phyloP scores from a whole-genome alignment of 2,113 vertebrate species.

The Dendrocopos noguchii region DNA sequence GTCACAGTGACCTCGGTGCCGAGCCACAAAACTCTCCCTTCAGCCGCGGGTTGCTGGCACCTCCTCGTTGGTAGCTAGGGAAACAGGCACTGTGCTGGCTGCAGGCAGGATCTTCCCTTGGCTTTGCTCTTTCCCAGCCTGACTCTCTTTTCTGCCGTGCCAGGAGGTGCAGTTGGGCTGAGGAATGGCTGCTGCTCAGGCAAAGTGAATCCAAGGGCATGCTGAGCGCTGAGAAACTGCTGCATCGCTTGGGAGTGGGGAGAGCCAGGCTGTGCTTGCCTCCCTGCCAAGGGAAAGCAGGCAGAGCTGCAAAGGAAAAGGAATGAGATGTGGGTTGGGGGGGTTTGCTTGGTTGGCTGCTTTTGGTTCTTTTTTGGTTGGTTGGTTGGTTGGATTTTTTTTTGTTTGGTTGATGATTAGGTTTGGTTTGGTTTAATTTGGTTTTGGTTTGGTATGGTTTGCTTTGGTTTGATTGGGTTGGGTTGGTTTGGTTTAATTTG shows the following conservation, averaged over 20 bases:
- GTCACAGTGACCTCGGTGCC: constrained; percentile 33
- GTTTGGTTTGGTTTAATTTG: too few relatives aligned
- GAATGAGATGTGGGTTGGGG: background rate
- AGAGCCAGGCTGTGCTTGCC: background rate
- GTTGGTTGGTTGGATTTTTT: too few relatives aligned
- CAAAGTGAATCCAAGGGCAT: constrained; percentile 34
- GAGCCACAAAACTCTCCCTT: constrained; percentile 40
- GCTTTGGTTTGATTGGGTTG: too few relatives aligned
- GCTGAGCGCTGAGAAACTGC: background rate
- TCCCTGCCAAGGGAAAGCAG: constrained; percentile 38
- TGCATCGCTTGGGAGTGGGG: background rate
- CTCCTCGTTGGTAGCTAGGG: constrained; percentile 59
- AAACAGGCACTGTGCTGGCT: constrained; percentile 25
- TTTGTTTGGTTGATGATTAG: too few relatives aligned
- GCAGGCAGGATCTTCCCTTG: constrained; percentile 32
- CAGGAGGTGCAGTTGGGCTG: constrained; percentile 38
- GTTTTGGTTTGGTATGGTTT: too few relatives aligned
- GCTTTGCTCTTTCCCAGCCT: constrained; percentile 56
- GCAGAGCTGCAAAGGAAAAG: constrained; percentile 28
- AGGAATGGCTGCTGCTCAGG: constrained; percentile 54
- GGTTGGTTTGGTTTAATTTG: too few relatives aligned
- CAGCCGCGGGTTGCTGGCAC: constrained; percentile 42
- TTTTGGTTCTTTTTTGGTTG: too few relatives aligned
- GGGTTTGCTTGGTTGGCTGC: too few relatives aligned
- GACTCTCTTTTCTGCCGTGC: background rate